These are phyloP conservation scores for Agriopis marginaria DNA, from an alignment of 2,888 invertebrate species.

Conservation along the genomic window DNA sequence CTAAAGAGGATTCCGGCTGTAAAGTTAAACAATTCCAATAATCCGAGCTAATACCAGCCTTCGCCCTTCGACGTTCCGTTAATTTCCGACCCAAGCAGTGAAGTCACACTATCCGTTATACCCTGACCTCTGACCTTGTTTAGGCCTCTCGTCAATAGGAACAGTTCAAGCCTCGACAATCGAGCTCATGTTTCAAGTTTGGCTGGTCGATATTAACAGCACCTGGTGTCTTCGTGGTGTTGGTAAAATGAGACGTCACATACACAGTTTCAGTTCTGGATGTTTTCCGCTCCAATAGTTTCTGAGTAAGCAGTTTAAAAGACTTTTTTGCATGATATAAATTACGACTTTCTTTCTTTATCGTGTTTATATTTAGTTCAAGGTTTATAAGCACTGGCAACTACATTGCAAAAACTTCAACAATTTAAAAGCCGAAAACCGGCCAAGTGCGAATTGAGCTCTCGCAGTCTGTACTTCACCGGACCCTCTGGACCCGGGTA, in stretches of 20 bases:
- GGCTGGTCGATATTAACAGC: slow-evolving; percentile 56
- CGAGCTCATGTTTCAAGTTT: slow-evolving; percentile 47
- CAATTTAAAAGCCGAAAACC: too few species aligned
- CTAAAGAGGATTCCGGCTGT: slow-evolving; percentile 48
- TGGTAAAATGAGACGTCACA: slow-evolving; percentile 44
- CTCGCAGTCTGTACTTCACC: too few species aligned
- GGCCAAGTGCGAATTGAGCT: too few species aligned
- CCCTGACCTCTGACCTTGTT: slow-evolving; percentile 50
- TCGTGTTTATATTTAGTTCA: too few species aligned
- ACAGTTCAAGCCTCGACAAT: slow-evolving; percentile 37
- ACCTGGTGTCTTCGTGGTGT: slow-evolving; percentile 58
- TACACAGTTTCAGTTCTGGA: slow-evolving; percentile 30
- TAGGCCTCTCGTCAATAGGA: slow-evolving; percentile 26
- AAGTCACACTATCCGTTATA: slow-evolving; percentile 58
- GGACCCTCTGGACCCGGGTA: too few species aligned
- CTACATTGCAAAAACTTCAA: too few species aligned
- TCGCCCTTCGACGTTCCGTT: slow-evolving; percentile 56
- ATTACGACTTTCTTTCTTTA: too few species aligned
- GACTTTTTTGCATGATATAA: not conserved
- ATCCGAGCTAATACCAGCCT: slow-evolving; percentile 61
- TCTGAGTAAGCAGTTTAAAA: not conserved
- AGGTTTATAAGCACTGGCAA: too few species aligned
- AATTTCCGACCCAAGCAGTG: slow-evolving; percentile 62
- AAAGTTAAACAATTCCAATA: slow-evolving; percentile 68
- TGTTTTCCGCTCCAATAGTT: slow-evolving; percentile 10